These are phyloP conservation scores for Cyphomyrus discorhynchus DNA, from an alignment of 2,113 vertebrate genomes.

Conservation along the genomic window DNA sequence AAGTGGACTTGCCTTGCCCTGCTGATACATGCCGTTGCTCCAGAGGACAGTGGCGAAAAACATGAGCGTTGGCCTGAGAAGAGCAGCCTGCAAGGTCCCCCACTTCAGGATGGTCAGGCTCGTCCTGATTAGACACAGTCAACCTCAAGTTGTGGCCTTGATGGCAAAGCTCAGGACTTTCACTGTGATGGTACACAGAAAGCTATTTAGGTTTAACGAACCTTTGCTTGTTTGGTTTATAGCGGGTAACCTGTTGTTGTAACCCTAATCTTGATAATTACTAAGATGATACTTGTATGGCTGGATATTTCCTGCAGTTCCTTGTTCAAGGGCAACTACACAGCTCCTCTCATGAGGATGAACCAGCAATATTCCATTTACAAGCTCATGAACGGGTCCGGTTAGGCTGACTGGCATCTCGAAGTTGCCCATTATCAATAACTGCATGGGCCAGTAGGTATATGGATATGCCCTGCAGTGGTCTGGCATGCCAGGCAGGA, in stretches of 20 bases:
- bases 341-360: not conserved
- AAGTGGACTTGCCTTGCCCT: constrained; percentile 6
- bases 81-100: constrained; percentile 18
- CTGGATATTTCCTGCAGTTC: not conserved
- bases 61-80: constrained; percentile 13
- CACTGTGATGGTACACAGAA: not conserved
- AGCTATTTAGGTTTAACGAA: not conserved
- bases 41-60: constrained; percentile 19
- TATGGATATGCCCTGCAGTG: not conserved
- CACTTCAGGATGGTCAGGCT: constrained; percentile 14
- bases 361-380: not conserved
- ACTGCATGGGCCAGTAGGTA: not conserved
- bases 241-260: not conserved
- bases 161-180: not conserved
- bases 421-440: not conserved
- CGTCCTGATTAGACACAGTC: not conserved
- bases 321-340: not conserved
- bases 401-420: not conserved
- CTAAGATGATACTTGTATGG: not conserved
- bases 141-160: not conserved
- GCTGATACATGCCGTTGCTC: constrained; percentile 16
- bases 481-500: not conserved
- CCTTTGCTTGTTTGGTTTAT: not conserved
- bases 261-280: not conserved
- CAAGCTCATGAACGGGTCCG: not conserved